Percentiles rank a stretch among this genome's conserved stretches.
Evolutionary conservation across 2,797 vertebrate species (phyloP).

Genomic region (Pelodytes ibericus): DNA sequence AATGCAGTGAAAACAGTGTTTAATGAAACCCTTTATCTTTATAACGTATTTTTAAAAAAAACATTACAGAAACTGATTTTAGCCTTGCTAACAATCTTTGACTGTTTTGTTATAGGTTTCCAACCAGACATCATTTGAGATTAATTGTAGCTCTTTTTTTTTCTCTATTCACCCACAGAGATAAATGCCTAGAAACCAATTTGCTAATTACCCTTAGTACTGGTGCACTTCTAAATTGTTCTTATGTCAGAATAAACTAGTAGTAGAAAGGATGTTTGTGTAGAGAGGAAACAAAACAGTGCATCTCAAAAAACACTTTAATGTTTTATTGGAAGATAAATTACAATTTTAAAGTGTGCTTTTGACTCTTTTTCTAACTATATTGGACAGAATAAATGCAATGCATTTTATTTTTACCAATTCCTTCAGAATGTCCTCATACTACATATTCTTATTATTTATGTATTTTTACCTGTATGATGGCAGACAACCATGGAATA

Average conservation of each 20-base stretch:
- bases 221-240: constrained; percentile 57
- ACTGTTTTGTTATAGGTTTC: constrained; percentile 43
- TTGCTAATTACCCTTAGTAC: constrained; percentile 57
- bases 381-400: background rate
- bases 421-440: background rate
- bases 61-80: background rate
- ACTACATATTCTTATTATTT: no score
- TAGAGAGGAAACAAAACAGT: constrained; percentile 14
- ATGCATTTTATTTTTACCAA: background rate
- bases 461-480: no score
- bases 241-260: constrained; percentile 41
- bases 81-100: constrained; percentile 7
- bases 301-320: background rate
- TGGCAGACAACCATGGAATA: no score
- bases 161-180: constrained; percentile 60
- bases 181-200: constrained; percentile 62
- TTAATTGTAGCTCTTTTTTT: constrained; percentile 62
- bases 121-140: constrained; percentile 60
- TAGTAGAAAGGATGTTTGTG: constrained; percentile 49
- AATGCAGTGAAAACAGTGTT: background rate
- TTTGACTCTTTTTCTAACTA: background rate
- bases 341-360: background rate
- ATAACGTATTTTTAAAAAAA: background rate
- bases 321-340: constrained; percentile 11
- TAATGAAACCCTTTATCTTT: background rate